phyloP scores from a whole-genome alignment of 1,140 invertebrate genomes.

The Zaprionus taronus region DNA sequence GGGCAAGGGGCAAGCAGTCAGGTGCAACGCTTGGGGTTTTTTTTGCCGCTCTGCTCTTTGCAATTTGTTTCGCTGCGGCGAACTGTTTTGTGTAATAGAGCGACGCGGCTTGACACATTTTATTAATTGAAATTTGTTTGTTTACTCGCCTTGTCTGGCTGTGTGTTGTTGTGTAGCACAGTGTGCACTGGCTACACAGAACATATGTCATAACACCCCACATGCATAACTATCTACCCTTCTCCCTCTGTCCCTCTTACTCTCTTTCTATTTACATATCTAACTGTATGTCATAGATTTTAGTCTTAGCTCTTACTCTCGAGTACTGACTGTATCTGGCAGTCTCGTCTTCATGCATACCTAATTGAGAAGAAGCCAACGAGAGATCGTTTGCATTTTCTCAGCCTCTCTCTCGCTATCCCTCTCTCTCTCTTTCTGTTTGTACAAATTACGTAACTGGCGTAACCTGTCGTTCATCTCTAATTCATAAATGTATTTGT shows the following conservation, averaged over 20 bases:
- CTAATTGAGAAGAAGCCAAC: not conserved
- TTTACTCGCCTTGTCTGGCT: slow-evolving; percentile 41
- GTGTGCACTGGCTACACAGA: slow-evolving; percentile 28
- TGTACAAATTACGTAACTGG: slow-evolving; percentile 18
- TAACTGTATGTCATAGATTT: not conserved
- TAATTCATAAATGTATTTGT: slow-evolving; percentile 30
- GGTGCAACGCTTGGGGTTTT: slow-evolving; percentile 49
- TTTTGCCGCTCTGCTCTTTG: slow-evolving; percentile 8
- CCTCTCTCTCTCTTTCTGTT: not conserved
- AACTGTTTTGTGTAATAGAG: slow-evolving; percentile 66
- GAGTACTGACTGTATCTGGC: not conserved
- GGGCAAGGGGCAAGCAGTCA: slow-evolving; percentile 47
- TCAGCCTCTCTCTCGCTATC: not conserved
- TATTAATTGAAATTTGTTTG: slow-evolving; percentile 82
- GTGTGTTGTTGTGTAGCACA: slow-evolving; percentile 23
- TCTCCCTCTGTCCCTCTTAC: not conserved
- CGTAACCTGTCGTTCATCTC: slow-evolving; percentile 10
- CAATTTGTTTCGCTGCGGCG: slow-evolving; percentile 7
- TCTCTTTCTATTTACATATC: not conserved
- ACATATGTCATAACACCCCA: not conserved
- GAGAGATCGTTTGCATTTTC: slow-evolving; percentile 12
- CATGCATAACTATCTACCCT: not conserved
- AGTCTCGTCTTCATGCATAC: not conserved
- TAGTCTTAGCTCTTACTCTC: not conserved
- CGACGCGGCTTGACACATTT: slow-evolving; percentile 77